Evolutionary conservation across 92 coral and sea anemone species (phyloP).

Genomic region (Phymanthus crucifer): DNA sequence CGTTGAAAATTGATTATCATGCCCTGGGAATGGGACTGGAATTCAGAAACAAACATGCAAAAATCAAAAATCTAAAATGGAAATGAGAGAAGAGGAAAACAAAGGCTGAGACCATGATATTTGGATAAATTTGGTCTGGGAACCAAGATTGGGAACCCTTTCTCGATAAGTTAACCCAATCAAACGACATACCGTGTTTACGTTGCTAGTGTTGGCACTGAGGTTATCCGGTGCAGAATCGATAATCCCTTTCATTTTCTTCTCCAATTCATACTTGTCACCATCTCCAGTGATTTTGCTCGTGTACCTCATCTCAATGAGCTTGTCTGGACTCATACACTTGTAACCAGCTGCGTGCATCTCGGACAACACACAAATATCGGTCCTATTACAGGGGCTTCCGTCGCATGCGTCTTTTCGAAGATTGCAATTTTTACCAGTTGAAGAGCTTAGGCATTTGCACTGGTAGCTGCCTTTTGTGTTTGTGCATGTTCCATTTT

Average conservation of each 20-base stretch:
- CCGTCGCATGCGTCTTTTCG: constrained; percentile 45
- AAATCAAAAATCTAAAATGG: no score
- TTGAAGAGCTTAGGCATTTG: constrained; percentile 45
- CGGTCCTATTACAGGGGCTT: constrained; percentile 43
- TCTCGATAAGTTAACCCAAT: no score
- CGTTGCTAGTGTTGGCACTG: constrained; percentile 10
- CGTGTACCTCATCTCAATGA: constrained; percentile 48
- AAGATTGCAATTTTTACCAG: constrained; percentile 75
- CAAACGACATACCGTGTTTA: constrained; percentile 36
- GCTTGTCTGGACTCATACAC: constrained; percentile 43
- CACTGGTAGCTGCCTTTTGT: constrained; percentile 68
- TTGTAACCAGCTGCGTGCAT: constrained; percentile 41
- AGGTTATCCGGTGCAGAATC: constrained; percentile 56
- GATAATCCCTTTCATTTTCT: constrained; percentile 62
- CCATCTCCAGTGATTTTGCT: constrained; percentile 23
- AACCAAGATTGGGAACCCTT: no score
- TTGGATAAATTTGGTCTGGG: no score
- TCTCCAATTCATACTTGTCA: constrained; percentile 54
- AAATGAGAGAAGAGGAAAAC: no score
- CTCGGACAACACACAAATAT: constrained; percentile 65
- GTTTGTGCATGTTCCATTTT: constrained; percentile 54
- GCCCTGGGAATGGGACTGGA: no score
- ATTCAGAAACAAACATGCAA: no score
- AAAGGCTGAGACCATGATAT: no score
- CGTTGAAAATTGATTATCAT: no score